Base-by-base conservation (phyloP, 2,888 invertebrate species). In the Sinelater perroti region DNA sequence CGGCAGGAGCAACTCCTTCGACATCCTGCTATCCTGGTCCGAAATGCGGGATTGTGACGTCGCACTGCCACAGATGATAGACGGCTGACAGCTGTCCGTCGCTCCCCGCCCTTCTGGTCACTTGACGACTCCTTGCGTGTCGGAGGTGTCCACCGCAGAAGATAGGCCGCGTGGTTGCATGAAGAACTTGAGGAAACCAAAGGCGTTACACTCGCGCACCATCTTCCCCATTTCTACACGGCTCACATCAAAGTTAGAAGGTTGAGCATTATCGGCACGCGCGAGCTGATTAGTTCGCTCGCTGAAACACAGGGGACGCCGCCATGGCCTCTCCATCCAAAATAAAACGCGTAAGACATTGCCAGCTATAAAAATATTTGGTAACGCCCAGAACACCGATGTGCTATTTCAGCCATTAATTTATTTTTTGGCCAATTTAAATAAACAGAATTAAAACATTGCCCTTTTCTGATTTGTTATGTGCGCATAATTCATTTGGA, bases 21-120 rank as follows among this genome's bases (percentile, higher is more conserved):
- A 3, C 7, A 51, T 73, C 60, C 69, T 78, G 72, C 20, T 60
- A 24, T 69, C 78, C 77, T 70, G 67, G 46, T 75, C 56, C 46
- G 60, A 70, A 75, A 67, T 72, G 75, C 75, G 72, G 72, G 71
- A 70, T 73, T 71, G 76, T 78, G 78, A 78, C 78, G 78, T 77
- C 74, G 75, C 71, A 72, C 68, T 72, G 76, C 73, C 76, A 75
- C 65, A 73, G 70, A 77, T 78, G 78, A 77, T 78, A 75, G 77
- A 78, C 78, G 77, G 78, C 77, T 77, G 78, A 78, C 78, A 78
- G 76, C 72, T 77, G 76, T 69, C 72, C 55, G 52, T 62, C 49
- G 44, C 21, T 46, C 42, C 60, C 55, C 45, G 40, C 56, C 60
- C 10, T 30, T 50, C 31, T 18, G 54, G 45, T 44, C 52, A 53